Conservation (phyloP, 1,140 invertebrate species). For the Eubasilissa regina region DNA sequence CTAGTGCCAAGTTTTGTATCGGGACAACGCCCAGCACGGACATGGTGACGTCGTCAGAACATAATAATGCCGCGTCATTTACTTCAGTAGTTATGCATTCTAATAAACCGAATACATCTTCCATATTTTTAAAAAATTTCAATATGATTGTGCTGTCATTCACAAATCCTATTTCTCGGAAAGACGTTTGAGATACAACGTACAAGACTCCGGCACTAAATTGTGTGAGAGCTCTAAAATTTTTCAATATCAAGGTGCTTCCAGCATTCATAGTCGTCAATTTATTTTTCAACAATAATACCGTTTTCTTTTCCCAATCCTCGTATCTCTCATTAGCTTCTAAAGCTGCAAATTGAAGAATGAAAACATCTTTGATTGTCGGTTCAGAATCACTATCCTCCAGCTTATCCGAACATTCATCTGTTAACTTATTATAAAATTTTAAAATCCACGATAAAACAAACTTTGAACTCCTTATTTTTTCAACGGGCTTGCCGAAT, state of each 20-base stretch:
- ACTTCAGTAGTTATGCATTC: not conserved
- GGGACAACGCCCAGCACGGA: slow-evolving; percentile 32
- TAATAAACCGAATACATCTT: not conserved
- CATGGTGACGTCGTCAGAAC: not conserved
- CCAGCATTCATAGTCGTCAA: slow-evolving; percentile 59
- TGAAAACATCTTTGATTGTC: not conserved
- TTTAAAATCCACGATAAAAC: slow-evolving; percentile 69
- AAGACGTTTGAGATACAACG: slow-evolving; percentile 65
- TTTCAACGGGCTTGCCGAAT: slow-evolving; percentile 65
- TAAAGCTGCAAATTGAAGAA: slow-evolving; percentile 28
- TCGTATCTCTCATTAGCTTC: slow-evolving; percentile 15
- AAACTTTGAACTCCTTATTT: slow-evolving; percentile 70
- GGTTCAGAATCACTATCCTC: not conserved
- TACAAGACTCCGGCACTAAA: slow-evolving; percentile 68
- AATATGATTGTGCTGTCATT: slow-evolving; percentile 21
- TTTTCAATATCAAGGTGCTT: slow-evolving; percentile 64
- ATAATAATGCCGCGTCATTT: not conserved
- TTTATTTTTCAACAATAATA: slow-evolving; percentile 17
- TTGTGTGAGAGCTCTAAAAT: slow-evolving; percentile 67
- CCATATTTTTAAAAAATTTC: slow-evolving; percentile 38
- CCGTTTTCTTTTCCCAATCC: slow-evolving; percentile 44
- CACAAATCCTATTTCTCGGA: slow-evolving; percentile 62
- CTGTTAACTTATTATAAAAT: slow-evolving; percentile 63
- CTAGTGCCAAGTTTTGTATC: slow-evolving; percentile 7
- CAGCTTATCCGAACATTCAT: slow-evolving; percentile 15